Evolutionary conservation across 1,140 invertebrate species (phyloP).

Genomic region (Colletes latitarsis): DNA sequence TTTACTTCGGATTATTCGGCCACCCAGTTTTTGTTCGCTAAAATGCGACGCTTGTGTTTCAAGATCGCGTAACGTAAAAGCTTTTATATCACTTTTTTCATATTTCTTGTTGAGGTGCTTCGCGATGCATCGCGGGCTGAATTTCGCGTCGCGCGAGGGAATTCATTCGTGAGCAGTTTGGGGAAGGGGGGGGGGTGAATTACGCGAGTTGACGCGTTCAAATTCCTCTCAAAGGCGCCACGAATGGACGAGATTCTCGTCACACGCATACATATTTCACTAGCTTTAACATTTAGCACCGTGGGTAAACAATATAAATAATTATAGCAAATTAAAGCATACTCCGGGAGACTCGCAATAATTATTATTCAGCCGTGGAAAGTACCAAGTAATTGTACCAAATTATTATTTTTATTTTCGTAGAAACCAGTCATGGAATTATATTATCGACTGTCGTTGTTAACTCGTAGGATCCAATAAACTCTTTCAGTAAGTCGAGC

Average conservation of each 20-base stretch:
- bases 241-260: too few relatives aligned
- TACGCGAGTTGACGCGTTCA: neutral
- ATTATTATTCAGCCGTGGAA: too few relatives aligned
- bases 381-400: too few relatives aligned
- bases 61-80: conserved; percentile 9
- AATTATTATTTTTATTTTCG: too few relatives aligned
- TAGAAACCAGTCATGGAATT: too few relatives aligned
- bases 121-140: neutral
- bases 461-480: neutral
- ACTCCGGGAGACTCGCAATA: too few relatives aligned
- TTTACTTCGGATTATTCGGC: conserved; percentile 27
- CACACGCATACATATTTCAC: too few relatives aligned
- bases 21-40: neutral
- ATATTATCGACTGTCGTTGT: too few relatives aligned
- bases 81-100: neutral
- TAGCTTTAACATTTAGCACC: too few relatives aligned
- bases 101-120: too few relatives aligned
- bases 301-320: too few relatives aligned
- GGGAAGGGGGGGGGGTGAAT: neutral
- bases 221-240: neutral
- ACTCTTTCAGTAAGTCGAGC: neutral
- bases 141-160: neutral
- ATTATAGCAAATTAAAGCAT: too few relatives aligned
- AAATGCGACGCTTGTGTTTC: neutral
- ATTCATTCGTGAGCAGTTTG: neutral